Evolutionary conservation across 1,140 invertebrate genomes (phyloP), one percentile per base, ranked within the genome.

Genomic region (Nephotettix cincticeps): DNA sequence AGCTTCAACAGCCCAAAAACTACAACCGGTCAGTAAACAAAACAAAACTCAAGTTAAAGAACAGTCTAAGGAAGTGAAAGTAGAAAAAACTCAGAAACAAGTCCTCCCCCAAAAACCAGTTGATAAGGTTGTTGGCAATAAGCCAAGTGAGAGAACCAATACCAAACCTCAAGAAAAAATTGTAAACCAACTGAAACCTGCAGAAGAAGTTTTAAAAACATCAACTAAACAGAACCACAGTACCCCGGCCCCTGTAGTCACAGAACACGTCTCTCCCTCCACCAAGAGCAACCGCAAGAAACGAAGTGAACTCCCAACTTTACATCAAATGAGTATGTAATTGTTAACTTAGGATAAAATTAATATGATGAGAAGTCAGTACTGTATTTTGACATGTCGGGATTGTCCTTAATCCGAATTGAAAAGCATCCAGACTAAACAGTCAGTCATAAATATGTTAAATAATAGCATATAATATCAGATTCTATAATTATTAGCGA

Each of bases 271-370:
- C 13, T 71, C 70, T 1, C 61, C 70, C 43, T 45, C 40, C n/a
- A 64, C 73, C 27, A 83, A 84, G 68, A 83, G 1, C n/a, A 70
- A 85, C 45, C 81, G 84, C 14, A 86, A 85, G 73, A 86, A 85
- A 73, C 81, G 84, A 76, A 76, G 69, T 66, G 83, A 84, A 71
- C 78, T 82, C 58, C 36, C 79, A 0, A 81, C 83, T 32, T 78
- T 81, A 6, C 82, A 83, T 72, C 80, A 84, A 27, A 79, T 84
- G 17, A 78, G 83, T 71, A 77, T 83, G 64, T 71, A 65, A 6
- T 27, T 63, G 56, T 69, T 56, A 29, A 29, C n/a, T 56, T 69
- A 45, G 32, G 32, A 6, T 36, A 36, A 36, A 6, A 36, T 6
- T n/a, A n/a, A n/a, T n/a, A n/a, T n/a, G n/a, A n/a, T n/a, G n/a